Conservation (phyloP, 2,113 vertebrate species). For the Leptosomus discolor region DNA sequence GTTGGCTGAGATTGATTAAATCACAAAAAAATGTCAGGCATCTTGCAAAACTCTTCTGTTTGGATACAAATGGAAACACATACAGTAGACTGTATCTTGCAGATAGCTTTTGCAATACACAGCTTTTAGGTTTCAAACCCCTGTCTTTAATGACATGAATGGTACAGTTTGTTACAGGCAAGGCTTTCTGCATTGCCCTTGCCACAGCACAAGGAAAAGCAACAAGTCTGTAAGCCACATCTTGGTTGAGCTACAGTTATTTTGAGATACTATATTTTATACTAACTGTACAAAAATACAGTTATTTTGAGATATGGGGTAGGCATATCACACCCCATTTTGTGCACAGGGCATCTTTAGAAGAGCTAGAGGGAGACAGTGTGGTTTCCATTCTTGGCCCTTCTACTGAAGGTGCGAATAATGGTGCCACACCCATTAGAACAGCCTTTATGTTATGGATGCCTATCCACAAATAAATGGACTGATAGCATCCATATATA, state of each 20-base stretch:
- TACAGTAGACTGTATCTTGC: not conserved
- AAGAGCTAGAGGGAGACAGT: not conserved
- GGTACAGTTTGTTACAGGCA: not conserved
- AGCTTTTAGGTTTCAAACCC: not conserved
- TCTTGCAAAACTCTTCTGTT: not conserved
- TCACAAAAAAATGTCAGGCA: not conserved
- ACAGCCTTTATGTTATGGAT: not conserved
- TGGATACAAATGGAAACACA: not conserved
- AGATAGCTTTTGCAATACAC: not conserved
- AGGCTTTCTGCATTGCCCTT: not conserved
- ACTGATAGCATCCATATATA: not conserved
- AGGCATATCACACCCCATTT: not conserved
- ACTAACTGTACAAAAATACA: too few relatives aligned
- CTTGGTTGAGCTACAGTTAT: not conserved
- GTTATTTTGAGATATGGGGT: not conserved
- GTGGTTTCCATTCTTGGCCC: not conserved
- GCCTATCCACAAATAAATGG: not conserved
- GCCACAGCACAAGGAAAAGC: not conserved
- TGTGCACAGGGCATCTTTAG: not conserved
- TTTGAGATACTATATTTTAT: not conserved
- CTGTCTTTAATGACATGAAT: not conserved
- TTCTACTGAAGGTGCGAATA: not conserved
- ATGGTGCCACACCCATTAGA: not conserved
- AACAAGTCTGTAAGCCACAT: not conserved
- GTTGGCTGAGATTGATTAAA: not conserved